Evolutionary conservation across 2,888 invertebrate genomes (phyloP).

Genomic region (Dimorphilus gyrociliatus): DNA sequence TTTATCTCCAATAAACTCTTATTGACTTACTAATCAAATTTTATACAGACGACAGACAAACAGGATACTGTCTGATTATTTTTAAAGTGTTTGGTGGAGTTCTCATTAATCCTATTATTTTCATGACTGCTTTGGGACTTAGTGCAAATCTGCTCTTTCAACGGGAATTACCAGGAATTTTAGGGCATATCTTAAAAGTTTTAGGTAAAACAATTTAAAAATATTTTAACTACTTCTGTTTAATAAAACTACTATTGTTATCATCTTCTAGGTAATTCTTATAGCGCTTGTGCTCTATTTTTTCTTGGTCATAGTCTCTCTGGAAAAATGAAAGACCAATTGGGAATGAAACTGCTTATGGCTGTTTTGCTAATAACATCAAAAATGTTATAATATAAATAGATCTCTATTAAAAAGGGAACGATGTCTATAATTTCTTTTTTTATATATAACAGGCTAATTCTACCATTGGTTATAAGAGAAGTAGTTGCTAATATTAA

Average conservation of each 20-base stretch:
- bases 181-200: conserved; percentile 51
- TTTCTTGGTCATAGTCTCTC: conserved; percentile 78
- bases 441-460: conserved; percentile 16
- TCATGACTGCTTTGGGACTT: conserved; percentile 82
- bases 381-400: conserved; percentile 47
- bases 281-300: conserved; percentile 77
- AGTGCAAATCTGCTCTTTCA: conserved; percentile 63
- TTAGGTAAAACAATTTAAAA: conserved; percentile 43
- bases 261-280: conserved; percentile 45
- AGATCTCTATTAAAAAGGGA: no score
- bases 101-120: conserved; percentile 66
- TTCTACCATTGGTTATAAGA: conserved; percentile 59
- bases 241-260: conserved; percentile 3
- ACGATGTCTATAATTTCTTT: conserved; percentile 1
- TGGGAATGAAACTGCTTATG: conserved; percentile 59
- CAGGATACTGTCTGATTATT: conserved; percentile 6
- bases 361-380: conserved; percentile 73
- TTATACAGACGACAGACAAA: no score
- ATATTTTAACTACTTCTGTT: background rate
- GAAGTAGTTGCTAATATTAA: conserved; percentile 57
- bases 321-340: conserved; percentile 62
- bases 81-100: conserved; percentile 39
- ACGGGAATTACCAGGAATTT: conserved; percentile 55
- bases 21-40: conserved; percentile 6
- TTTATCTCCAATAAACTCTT: no score